Conservation (phyloP, 2,797 vertebrate genomes). For the Anguilla megastoma region DNA sequence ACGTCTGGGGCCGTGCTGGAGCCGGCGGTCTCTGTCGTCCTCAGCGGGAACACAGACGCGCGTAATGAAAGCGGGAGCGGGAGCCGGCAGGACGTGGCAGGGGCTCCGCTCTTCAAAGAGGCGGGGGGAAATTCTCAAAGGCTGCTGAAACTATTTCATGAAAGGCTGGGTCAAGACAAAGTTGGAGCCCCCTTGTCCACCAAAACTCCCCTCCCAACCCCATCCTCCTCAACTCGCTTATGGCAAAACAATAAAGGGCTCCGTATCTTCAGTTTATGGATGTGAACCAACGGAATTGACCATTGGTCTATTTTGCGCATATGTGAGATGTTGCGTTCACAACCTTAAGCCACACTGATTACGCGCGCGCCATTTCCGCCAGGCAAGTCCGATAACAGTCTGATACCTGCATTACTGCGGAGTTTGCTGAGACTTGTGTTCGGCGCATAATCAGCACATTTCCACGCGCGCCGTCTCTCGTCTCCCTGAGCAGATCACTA, state of each 20-base stretch:
- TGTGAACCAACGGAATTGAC: neutral
- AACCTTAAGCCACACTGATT: neutral
- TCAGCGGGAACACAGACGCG: conserved; percentile 27
- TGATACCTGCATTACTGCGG: conserved; percentile 23
- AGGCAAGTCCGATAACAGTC: conserved; percentile 36
- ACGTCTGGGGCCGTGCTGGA: conserved; percentile 35
- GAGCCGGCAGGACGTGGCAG: neutral
- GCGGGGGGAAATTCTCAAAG: conserved; percentile 25
- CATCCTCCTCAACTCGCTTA: neutral
- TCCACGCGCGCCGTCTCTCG: conserved; percentile 66
- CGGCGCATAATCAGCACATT: conserved; percentile 52
- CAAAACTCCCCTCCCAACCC: neutral
- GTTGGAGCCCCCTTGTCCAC: neutral
- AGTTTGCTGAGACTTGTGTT: conserved; percentile 44
- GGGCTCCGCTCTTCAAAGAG: neutral
- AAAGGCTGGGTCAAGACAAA: conserved; percentile 5
- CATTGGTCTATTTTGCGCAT: conserved; percentile 5
- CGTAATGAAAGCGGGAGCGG: conserved; percentile 31
- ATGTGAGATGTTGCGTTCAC: neutral
- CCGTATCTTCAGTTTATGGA: neutral
- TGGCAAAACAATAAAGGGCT: neutral
- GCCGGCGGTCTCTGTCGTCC: conserved; percentile 50
- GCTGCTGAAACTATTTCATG: conserved; percentile 6
- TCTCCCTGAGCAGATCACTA: conserved; percentile 49
- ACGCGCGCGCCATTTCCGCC: neutral